Conservation (phyloP, 2,888 invertebrate species). For the Balanococcus diminutus region DNA sequence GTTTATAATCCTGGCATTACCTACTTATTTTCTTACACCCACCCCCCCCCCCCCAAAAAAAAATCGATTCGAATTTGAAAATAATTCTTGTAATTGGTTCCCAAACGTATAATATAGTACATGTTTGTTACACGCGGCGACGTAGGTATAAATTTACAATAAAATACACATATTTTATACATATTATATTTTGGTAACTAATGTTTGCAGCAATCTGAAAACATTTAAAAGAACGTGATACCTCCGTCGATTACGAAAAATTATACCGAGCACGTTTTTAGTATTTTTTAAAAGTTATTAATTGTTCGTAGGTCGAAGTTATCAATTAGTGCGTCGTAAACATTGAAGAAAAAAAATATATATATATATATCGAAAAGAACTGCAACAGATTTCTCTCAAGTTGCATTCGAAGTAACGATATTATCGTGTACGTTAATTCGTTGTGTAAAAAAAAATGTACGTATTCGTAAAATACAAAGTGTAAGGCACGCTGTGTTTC, state of each 20-base stretch:
- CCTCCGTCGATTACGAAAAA: not conserved
- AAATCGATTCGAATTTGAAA: not conserved
- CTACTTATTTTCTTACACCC: too few species aligned
- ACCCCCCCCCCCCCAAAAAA: too few species aligned
- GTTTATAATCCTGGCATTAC: too few species aligned
- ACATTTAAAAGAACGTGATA: not conserved
- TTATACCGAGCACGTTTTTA: not conserved
- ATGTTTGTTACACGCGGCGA: not conserved
- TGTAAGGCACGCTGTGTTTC: not conserved
- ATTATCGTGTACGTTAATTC: too few species aligned
- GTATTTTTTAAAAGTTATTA: not conserved
- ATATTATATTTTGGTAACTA: constrained; percentile 9
- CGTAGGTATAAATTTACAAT: not conserved
- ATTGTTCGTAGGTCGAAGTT: not conserved
- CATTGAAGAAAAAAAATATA: too few species aligned
- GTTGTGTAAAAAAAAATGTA: not conserved
- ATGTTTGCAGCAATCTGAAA: not conserved
- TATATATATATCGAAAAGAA: not conserved
- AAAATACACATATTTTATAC: not conserved
- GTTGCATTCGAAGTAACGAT: not conserved
- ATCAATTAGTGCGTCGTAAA: too few species aligned
- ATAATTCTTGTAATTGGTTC: not conserved
- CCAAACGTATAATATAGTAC: not conserved
- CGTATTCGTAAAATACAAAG: not conserved
- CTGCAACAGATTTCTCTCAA: not conserved